These are phyloP conservation scores for Limosa lapponica DNA, from an alignment of 2,797 vertebrate genomes.

Conservation along the genomic window DNA sequence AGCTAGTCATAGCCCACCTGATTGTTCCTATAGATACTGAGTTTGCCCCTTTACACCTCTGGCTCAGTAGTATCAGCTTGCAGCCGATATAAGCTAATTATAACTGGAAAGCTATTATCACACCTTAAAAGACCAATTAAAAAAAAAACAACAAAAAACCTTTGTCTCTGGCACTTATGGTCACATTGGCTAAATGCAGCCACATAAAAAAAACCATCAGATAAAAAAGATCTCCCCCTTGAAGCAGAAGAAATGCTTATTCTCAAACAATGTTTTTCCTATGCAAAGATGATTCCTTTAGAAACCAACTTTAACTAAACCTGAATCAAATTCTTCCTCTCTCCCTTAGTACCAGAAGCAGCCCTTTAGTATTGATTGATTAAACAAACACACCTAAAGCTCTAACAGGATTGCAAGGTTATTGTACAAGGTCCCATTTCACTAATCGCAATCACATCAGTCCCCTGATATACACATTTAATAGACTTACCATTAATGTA, in stretches of 20 bases:
- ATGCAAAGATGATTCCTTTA: neutral
- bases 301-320: neutral
- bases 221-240: neutral
- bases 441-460: fast-evolving
- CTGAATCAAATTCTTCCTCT: neutral
- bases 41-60: neutral
- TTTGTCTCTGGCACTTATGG: neutral
- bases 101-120: neutral
- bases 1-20: neutral
- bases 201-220: neutral
- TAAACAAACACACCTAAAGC: neutral
- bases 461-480: fast-evolving
- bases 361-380: fast-evolving
- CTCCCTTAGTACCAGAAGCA: neutral
- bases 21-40: neutral
- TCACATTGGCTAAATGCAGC: neutral
- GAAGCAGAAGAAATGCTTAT: neutral
- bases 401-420: neutral
- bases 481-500: slow-evolving; percentile 90
- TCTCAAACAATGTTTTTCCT: fast-evolving
- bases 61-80: neutral
- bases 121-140: neutral
- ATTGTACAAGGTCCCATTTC: neutral
- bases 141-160: neutral
- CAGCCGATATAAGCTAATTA: neutral